Evolutionary conservation across 2,113 vertebrate genomes (phyloP), one percentile per base, ranked within the genome.

Genomic region (Jaculus jaculus): DNA sequence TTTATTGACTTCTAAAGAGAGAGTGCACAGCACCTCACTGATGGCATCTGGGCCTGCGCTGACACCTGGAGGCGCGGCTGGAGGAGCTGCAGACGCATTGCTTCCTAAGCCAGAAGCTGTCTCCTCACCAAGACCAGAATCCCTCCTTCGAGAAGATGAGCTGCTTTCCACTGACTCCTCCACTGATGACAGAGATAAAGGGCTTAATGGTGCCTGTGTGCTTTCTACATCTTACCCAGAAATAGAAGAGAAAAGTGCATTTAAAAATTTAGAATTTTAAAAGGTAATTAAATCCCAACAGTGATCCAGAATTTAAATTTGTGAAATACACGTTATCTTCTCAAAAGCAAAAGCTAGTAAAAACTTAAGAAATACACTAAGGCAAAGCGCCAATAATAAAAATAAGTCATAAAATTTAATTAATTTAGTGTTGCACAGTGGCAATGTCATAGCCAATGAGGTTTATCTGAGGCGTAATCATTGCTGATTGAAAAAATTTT

Each of bases 1-100:
- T 93, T 98, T 98, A 96, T 97, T 99, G 95, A 99, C 99, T 98
- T 99, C 99, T 77, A 98, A 98, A 0, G 99, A 99, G 86, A 99
- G 98, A 0, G 99, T 99, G 78, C 98, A 98, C 23, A 99, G 96
- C 82, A 99, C 99, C 98, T 99, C 99, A 24, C 99, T 99, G 97
- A 99, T 92, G 73, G 99, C 99, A 93, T 99, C 99, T 0, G 99
- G 99, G 3, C 99, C 99, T 3, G 98, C 97, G 65, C 97, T 98
- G 87, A 98, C 97, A 69, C 84, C 75, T 3, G 84, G 96, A 88
- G 92, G 51, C n/a, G 47, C 96, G 66, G 66, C n/a, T 47, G 96
- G 96, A 4, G 92, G 93, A 94, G 21, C 91, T 71, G 80, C 51
- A 2, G 98, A 95, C 0, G 42, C 95, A 78, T 87, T 96, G 30